Evolutionary conservation across 1,140 invertebrate genomes (phyloP).

Genomic region (Sitobion miscanthi): DNA sequence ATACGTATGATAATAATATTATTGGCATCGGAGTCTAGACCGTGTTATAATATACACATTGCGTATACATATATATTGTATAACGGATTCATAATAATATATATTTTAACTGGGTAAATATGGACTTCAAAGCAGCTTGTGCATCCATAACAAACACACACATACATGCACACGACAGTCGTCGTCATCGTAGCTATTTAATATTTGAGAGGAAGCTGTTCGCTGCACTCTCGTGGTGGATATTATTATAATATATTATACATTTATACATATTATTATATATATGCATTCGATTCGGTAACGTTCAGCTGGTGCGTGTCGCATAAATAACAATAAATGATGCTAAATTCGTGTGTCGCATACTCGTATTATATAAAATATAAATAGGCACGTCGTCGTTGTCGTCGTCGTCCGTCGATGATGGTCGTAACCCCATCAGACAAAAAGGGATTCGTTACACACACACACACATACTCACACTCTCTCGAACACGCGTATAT

Average conservation of each 20-base stretch:
- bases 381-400: conserved; percentile 25
- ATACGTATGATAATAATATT: neutral
- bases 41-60: neutral
- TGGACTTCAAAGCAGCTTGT: neutral
- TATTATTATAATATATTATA: conserved; percentile 1
- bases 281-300: conserved; percentile 24
- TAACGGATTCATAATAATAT: neutral
- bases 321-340: conserved; percentile 53
- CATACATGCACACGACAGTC: neutral
- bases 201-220: neutral
- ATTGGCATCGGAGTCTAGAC: neutral
- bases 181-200: neutral
- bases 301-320: conserved; percentile 45
- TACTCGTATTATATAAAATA: conserved; percentile 9
- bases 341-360: conserved; percentile 36
- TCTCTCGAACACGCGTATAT: neutral
- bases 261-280: neutral
- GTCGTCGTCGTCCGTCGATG: neutral
- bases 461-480: neutral
- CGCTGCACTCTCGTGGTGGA: neutral
- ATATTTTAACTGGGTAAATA: conserved; percentile 7
- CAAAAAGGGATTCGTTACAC: conserved; percentile 41
- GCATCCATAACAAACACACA: neutral
- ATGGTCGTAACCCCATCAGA: conserved; percentile 36
- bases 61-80: neutral